phyloP scores from a whole-genome alignment of 2,797 vertebrate species.

The Sitta carolinensis region DNA sequence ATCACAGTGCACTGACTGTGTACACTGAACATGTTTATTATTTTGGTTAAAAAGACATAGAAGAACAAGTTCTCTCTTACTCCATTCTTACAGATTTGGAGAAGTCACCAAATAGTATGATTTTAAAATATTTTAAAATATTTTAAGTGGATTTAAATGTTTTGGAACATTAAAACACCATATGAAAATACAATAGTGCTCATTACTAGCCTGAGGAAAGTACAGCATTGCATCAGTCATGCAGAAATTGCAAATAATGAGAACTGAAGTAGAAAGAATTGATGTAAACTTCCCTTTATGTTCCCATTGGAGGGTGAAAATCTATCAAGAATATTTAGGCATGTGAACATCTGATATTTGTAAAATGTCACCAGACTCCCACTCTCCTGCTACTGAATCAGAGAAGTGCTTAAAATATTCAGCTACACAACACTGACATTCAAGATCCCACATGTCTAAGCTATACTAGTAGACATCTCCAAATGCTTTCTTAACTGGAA shows the following conservation, averaged over 20 bases:
- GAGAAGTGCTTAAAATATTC: neutral
- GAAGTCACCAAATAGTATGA: neutral
- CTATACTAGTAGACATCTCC: neutral
- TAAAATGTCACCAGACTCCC: neutral
- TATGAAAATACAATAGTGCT: neutral
- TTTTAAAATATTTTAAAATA: neutral
- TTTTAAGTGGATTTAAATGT: neutral
- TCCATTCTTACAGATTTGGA: neutral
- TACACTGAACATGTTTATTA: neutral
- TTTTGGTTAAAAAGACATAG: neutral
- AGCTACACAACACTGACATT: neutral
- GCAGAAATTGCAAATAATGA: neutral
- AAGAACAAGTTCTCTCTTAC: neutral
- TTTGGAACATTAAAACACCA: neutral
- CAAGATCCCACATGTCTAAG: neutral
- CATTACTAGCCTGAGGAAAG: neutral
- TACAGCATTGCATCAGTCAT: neutral
- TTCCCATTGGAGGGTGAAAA: neutral
- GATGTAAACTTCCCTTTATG: neutral
- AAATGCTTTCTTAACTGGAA: neutral
- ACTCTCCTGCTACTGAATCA: neutral
- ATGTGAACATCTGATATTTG: fast-evolving
- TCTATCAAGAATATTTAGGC: neutral
- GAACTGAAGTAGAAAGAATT: neutral
- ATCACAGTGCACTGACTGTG: neutral